phyloP scores from a whole-genome alignment of 2,113 vertebrate genomes.

The Electrona antarctica region DNA sequence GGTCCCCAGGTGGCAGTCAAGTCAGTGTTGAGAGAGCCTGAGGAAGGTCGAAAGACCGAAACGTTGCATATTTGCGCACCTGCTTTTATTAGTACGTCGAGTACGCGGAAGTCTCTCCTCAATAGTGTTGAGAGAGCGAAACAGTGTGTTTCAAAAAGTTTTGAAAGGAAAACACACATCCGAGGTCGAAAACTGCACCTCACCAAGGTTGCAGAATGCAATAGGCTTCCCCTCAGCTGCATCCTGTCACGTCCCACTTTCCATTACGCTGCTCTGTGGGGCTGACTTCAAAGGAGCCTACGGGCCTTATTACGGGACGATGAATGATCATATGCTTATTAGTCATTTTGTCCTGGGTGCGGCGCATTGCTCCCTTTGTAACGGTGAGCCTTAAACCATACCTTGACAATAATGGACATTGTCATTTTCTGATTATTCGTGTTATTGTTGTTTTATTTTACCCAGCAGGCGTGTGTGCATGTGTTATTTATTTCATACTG shows the following conservation, averaged over 20 bases:
- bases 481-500: too few species aligned
- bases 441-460: too few species aligned
- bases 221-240: background rate
- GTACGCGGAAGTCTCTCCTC: too few species aligned
- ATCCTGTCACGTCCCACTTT: conserved; percentile 58
- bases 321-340: conserved; percentile 33
- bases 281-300: conserved; percentile 61
- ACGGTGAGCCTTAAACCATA: background rate
- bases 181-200: too few species aligned
- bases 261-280: conserved; percentile 40
- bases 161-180: conserved; percentile 15
- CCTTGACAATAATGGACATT: too few species aligned
- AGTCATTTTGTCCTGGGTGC: conserved; percentile 26
- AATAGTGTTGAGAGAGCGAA: conserved; percentile 11
- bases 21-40: background rate
- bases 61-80: too few species aligned
- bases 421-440: too few species aligned
- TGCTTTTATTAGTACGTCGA: too few species aligned
- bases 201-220: too few species aligned
- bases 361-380: background rate
- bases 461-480: too few species aligned
- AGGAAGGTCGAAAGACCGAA: too few species aligned
- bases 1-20: conserved; percentile 54
- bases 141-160: conserved; percentile 48
- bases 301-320: background rate